Conservation (phyloP, 1,140 invertebrate genomes). For the Drosophila serrata region DNA sequence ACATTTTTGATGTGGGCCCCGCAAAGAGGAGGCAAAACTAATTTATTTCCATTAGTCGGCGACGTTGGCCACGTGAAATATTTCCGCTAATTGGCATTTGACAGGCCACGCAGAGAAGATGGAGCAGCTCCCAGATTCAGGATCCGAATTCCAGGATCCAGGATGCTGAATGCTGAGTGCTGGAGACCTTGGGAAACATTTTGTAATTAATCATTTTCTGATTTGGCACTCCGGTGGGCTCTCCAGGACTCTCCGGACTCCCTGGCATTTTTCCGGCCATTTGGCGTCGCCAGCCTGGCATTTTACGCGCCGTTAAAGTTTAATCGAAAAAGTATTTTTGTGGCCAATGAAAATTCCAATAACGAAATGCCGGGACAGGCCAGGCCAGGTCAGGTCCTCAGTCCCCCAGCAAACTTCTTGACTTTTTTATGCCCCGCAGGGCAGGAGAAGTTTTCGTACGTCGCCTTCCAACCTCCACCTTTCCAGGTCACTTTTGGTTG, state of each 20-base stretch:
- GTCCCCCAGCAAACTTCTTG: constrained; percentile 60
- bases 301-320: constrained; percentile 82
- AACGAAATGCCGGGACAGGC: constrained; percentile 63
- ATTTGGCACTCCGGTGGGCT: constrained; percentile 49
- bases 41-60: constrained; percentile 72
- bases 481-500: constrained; percentile 17
- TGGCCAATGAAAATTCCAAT: constrained; percentile 81
- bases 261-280: constrained; percentile 46
- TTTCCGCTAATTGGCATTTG: constrained; percentile 77
- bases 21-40: constrained; percentile 40
- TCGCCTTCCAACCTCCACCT: neutral
- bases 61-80: constrained; percentile 54
- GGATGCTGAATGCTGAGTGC: neutral
- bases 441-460: constrained; percentile 31
- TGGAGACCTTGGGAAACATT: constrained; percentile 29
- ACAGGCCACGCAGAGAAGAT: constrained; percentile 31
- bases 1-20: constrained; percentile 44
- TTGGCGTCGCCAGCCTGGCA: constrained; percentile 45
- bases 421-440: constrained; percentile 59
- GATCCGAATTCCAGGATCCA: too few relatives aligned
- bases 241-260: neutral
- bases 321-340: constrained; percentile 83
- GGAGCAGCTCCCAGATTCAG: neutral
- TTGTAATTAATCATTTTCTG: constrained; percentile 80
- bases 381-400: neutral